Conservation (phyloP, 2,797 vertebrate species). For the Lindbergichthys nudifrons region DNA sequence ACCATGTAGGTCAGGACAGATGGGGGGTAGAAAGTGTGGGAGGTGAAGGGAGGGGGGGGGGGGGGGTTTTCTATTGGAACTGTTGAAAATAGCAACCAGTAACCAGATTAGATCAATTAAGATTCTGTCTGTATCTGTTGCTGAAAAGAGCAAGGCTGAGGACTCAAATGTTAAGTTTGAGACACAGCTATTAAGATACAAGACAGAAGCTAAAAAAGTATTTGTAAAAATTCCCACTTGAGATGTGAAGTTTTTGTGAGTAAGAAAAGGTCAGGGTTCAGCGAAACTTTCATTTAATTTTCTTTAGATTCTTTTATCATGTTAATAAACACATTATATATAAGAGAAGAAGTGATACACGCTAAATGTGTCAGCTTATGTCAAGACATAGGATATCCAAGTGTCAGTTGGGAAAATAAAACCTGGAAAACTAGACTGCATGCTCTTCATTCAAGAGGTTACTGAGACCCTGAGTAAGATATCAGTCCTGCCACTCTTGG, state of each 20-base stretch:
- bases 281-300: not conserved
- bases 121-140: slow-evolving; percentile 76
- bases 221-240: not conserved
- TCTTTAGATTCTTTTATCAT: slow-evolving; percentile 13
- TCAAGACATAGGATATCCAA: slow-evolving; percentile 52
- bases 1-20: slow-evolving; percentile 87
- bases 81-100: slow-evolving; percentile 86
- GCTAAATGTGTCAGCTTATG: not conserved
- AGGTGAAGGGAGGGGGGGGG: slow-evolving; percentile 66
- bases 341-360: slow-evolving; percentile 33
- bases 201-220: slow-evolving; percentile 15
- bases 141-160: slow-evolving; percentile 49
- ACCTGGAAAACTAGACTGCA: slow-evolving; percentile 59
- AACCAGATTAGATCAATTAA: slow-evolving; percentile 87
- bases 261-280: slow-evolving; percentile 24
- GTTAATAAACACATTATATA: slow-evolving; percentile 40
- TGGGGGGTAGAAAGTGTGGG: slow-evolving; percentile 76
- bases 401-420: slow-evolving; percentile 64
- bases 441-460: slow-evolving; percentile 39
- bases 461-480: slow-evolving; percentile 33
- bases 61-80: slow-evolving; percentile 76
- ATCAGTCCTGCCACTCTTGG: slow-evolving; percentile 16
- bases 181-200: slow-evolving; percentile 4
- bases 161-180: slow-evolving; percentile 34
- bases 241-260: slow-evolving; percentile 36